Base-by-base conservation (phyloP, 2,888 invertebrate species). In the Melinaea menophilus region DNA sequence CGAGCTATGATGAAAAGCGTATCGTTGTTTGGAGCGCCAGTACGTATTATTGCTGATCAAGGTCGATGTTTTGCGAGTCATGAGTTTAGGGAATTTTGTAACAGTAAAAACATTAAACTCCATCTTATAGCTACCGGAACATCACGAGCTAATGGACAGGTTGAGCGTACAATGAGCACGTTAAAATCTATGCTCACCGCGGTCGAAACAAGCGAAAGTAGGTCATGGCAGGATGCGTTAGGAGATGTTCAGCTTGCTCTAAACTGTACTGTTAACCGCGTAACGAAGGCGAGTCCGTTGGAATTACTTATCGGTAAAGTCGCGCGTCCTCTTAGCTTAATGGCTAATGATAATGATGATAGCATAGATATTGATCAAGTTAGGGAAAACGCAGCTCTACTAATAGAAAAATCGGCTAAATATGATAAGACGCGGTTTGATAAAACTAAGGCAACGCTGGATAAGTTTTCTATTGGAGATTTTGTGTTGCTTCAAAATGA, bases 261-360 rank as follows among this genome's bases (percentile, higher is more conserved):
- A n/a, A 55, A 62, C 48, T 55, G 58, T 54, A 73, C 75, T 0
- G 55, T 67, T 0, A 65, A 69, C 65, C 58, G 73, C 1, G 70
- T 70, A 2, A 77, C 74, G 0, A 73, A 72, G 56, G 64, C 73
- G 0, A 71, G 69, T 45, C 75, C 73, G 0, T 58, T 78, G 0
- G 77, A 80, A 22, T 37, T 74, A 0, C 7, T 79, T 1, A 71
- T 79, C 0, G 74, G 74, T 1, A 65, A 58, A n/a, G 54, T 77
- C 5, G 67, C 71, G 5, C 51, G 71, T 45, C 72, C 72, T 0
- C 31, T 72, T 9, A 11, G 41, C 3, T 55, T 74, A 11, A 56
- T 71, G 61, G 3, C 46, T 7, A n/a, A n/a, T 22, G 58, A 65
- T 33, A 58, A 65, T 33, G 54, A 56, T 45, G 62, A 67, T n/a